Conservation (phyloP, 1,140 invertebrate species). For the Hestina assimilis region DNA sequence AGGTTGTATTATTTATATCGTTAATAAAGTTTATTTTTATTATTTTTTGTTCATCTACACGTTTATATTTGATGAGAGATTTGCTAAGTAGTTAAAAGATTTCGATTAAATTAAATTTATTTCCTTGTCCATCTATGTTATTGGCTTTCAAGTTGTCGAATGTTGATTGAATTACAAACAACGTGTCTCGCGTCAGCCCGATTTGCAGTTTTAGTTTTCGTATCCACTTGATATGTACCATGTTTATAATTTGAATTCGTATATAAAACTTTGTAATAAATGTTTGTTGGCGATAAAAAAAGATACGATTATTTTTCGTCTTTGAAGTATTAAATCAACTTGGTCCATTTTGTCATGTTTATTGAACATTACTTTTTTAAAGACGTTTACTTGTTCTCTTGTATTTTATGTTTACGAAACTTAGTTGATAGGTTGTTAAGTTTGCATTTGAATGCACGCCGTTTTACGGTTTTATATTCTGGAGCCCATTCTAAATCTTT, state of each 20-base stretch:
- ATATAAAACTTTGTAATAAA: background rate
- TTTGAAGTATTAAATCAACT: conserved; percentile 13
- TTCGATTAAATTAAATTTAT: conserved; percentile 35
- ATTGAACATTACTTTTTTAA: conserved; percentile 15
- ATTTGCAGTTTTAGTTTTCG: background rate
- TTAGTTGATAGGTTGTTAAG: conserved; percentile 13
- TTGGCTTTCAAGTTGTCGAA: conserved; percentile 19
- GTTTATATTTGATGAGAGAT: conserved; percentile 24
- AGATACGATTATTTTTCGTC: conserved; percentile 16
- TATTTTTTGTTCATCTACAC: conserved; percentile 20
- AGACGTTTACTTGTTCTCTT: conserved; percentile 19
- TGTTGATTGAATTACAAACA: conserved; percentile 28
- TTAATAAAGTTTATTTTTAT: conserved; percentile 23
- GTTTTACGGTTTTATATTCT: conserved; percentile 13
- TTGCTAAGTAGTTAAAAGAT: conserved; percentile 34
- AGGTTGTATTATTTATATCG: background rate
- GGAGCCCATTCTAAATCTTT: background rate
- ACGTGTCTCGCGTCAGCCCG: background rate
- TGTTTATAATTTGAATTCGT: background rate
- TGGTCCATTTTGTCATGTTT: conserved; percentile 24
- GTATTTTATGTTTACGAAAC: conserved; percentile 17
- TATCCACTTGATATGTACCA: background rate
- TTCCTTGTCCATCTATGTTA: conserved; percentile 27
- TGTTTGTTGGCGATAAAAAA: conserved; percentile 16
- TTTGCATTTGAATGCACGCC: conserved; percentile 12